Percentiles rank a stretch among this genome's conserved stretches.
phyloP scores from a whole-genome alignment of 2,797 vertebrate genomes.

The Otus scops region DNA sequence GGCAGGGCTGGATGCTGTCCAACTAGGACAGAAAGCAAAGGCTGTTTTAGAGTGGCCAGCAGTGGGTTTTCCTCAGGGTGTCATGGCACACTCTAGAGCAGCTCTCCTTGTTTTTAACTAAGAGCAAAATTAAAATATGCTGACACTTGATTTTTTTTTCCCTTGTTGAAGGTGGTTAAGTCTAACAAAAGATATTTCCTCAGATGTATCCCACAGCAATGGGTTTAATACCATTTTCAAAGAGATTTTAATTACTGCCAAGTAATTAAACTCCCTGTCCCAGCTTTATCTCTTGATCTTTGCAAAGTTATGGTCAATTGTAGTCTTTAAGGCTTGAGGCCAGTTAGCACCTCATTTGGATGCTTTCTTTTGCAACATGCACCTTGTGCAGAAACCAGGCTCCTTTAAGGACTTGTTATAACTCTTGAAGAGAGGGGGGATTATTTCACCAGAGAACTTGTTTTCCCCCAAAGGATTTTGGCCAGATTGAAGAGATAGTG shows the following conservation, averaged over 20 bases:
- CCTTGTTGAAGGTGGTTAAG: neutral
- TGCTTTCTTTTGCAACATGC: neutral
- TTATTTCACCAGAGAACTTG: neutral
- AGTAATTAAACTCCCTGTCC: neutral
- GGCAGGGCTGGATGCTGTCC: neutral
- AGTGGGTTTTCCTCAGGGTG: neutral
- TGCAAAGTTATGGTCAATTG: neutral
- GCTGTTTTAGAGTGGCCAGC: neutral
- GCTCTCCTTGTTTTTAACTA: neutral
- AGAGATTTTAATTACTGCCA: neutral
- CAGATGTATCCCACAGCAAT: neutral
- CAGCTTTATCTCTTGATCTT: slow-evolving; percentile 10
- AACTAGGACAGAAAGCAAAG: slow-evolving; percentile 22
- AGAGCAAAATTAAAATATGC: neutral
- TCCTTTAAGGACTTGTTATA: neutral
- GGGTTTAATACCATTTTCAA: neutral
- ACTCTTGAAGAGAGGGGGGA: neutral
- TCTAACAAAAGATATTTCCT: neutral
- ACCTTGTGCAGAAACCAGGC: neutral
- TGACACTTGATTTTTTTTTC: neutral
- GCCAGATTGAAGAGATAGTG: accelerated
- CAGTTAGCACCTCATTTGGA: neutral
- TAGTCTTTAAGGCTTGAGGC: neutral
- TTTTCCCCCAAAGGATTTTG: neutral
- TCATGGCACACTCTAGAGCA: neutral